phyloP scores from a whole-genome alignment of 2,113 vertebrate species.

The Barnardius zonarius region DNA sequence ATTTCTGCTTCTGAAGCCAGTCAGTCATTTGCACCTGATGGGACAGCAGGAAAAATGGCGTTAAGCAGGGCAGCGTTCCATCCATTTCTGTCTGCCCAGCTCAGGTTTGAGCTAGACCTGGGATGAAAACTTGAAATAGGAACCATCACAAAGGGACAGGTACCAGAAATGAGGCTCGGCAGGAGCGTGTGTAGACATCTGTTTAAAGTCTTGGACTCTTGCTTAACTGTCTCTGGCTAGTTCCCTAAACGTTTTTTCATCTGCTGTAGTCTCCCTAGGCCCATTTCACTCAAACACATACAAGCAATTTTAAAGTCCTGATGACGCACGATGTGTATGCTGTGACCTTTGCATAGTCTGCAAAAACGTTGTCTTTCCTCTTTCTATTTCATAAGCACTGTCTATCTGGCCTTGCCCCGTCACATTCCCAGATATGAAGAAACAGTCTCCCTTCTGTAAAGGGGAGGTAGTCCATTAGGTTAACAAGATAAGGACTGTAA shows the following conservation, averaged over 20 bases:
- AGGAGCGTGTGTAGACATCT: background rate
- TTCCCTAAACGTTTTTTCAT: background rate
- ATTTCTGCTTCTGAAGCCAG: background rate
- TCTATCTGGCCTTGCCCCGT: constrained; percentile 33
- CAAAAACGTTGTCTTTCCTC: constrained; percentile 42
- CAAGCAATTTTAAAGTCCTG: background rate
- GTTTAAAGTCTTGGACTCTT: constrained; percentile 4
- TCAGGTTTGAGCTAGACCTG: background rate
- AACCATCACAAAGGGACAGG: background rate
- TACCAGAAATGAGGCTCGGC: background rate
- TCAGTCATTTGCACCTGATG: background rate
- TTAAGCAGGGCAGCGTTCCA: background rate
- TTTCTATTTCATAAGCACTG: constrained; percentile 57
- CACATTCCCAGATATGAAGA: constrained; percentile 24
- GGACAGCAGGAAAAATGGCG: background rate
- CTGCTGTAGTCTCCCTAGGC: background rate
- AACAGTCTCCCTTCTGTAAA: constrained; percentile 20
- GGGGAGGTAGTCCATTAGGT: background rate
- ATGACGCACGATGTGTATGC: background rate
- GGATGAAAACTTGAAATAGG: background rate
- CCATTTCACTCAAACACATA: background rate
- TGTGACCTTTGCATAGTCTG: constrained; percentile 37
- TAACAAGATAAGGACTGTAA: background rate
- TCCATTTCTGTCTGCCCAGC: background rate
- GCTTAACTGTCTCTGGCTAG: constrained; percentile 17